Conservation (phyloP, 1,140 invertebrate species). For the Calephelis virginiensis region DNA sequence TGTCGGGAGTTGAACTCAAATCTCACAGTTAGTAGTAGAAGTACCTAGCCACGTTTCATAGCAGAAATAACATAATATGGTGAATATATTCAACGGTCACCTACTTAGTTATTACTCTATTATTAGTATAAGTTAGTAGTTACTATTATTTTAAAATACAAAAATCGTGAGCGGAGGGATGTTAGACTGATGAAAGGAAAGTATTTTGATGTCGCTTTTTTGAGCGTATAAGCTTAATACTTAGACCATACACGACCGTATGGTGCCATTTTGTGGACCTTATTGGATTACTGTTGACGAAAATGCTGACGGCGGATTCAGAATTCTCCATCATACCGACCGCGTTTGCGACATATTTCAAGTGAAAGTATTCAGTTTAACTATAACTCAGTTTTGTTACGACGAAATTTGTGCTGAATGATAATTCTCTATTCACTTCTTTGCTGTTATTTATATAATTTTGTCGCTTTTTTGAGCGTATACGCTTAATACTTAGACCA, state of each 20-base stretch:
- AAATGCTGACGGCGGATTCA: constrained; percentile 41
- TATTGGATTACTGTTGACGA: constrained; percentile 61
- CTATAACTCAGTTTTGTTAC: constrained; percentile 5
- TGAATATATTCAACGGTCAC: neutral
- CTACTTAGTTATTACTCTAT: too few relatives aligned
- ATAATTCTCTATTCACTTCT: constrained; percentile 8
- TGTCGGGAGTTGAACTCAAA: too few relatives aligned
- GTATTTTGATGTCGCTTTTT: neutral
- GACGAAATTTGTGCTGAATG: neutral
- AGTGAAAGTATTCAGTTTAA: constrained; percentile 2
- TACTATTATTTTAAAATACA: too few relatives aligned
- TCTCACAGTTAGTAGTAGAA: too few relatives aligned
- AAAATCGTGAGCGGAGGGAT: too few relatives aligned
- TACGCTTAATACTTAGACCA: constrained; percentile 27
- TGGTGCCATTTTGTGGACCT: constrained; percentile 39
- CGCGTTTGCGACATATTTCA: constrained; percentile 9
- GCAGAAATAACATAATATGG: neutral
- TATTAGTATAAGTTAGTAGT: too few relatives aligned
- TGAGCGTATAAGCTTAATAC: neutral
- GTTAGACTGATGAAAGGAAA: too few relatives aligned
- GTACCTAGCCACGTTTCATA: neutral
- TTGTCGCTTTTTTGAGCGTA: neutral
- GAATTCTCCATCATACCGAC: constrained; percentile 20
- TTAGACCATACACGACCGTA: constrained; percentile 30
- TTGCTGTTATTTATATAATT: too few relatives aligned